Percentiles rank a stretch among this genome's conserved stretches.
Conservation (phyloP, 2,888 invertebrate genomes). For the Meloe dianella region DNA sequence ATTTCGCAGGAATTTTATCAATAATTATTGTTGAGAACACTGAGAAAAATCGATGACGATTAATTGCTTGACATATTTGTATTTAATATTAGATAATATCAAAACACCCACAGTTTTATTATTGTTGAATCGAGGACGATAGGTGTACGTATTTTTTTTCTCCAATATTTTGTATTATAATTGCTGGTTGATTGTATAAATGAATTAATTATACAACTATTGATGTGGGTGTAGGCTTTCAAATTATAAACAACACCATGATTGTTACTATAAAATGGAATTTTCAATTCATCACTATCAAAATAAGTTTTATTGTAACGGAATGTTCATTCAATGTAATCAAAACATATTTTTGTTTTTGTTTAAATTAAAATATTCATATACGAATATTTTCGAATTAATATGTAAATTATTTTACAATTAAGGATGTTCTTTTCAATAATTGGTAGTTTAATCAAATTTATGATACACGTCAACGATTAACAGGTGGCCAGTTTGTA, state of each 20-base stretch:
- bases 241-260: not conserved
- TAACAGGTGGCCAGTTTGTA: slow-evolving; percentile 3
- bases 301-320: not conserved
- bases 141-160: not conserved
- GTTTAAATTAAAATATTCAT: not conserved
- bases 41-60: not conserved
- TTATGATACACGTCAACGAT: not conserved
- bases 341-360: not conserved
- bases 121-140: not conserved
- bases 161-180: not conserved
- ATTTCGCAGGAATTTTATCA: not conserved
- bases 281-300: not conserved
- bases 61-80: not conserved
- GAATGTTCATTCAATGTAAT: not conserved
- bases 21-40: not conserved
- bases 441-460: too few species aligned
- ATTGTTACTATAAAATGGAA: not conserved
- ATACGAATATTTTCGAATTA: not conserved
- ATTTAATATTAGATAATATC: not conserved
- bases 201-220: not conserved
- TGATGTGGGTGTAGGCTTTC: not conserved
- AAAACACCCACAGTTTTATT: not conserved
- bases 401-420: not conserved
- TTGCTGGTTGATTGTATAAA: not conserved
- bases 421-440: not conserved